phyloP scores from a whole-genome alignment of 1,140 invertebrate genomes.

The Drosophila punjabiensis region DNA sequence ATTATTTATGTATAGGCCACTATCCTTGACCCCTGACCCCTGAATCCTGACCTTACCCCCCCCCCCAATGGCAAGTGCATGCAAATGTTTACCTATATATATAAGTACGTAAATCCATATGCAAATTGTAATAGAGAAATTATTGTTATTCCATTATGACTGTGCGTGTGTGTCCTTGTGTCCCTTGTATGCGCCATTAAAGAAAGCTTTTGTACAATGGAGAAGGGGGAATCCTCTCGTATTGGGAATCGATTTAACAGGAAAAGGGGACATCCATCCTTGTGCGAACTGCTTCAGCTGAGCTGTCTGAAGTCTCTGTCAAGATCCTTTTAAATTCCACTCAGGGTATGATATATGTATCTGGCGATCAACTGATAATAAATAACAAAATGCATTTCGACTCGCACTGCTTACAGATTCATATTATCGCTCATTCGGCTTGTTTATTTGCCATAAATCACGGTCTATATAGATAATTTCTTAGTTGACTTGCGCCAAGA shows the following conservation, averaged over 20 bases:
- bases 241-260: conserved; percentile 12
- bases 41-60: background rate
- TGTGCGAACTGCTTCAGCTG: background rate
- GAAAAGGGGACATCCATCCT: background rate
- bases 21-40: background rate
- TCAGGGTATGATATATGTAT: background rate
- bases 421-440: conserved; percentile 14
- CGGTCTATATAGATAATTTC: conserved; percentile 5
- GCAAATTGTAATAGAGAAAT: conserved; percentile 21
- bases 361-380: background rate
- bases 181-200: conserved; percentile 17
- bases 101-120: conserved; percentile 9
- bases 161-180: conserved; percentile 20
- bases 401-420: background rate
- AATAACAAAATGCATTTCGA: conserved; percentile 4
- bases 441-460: conserved; percentile 22
- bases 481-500: conserved; percentile 5
- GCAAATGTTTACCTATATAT: conserved; percentile 4
- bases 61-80: background rate
- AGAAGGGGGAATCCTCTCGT: background rate
- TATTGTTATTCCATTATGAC: conserved; percentile 33
- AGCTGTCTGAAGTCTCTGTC: no score
- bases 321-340: no score
- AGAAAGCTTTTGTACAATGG: conserved; percentile 35
- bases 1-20: conserved; percentile 32